Percentiles rank a stretch among this genome's conserved stretches.
These are phyloP conservation scores for Apotomis turbidana DNA, from an alignment of 2,888 invertebrate genomes.

Conservation along the genomic window DNA sequence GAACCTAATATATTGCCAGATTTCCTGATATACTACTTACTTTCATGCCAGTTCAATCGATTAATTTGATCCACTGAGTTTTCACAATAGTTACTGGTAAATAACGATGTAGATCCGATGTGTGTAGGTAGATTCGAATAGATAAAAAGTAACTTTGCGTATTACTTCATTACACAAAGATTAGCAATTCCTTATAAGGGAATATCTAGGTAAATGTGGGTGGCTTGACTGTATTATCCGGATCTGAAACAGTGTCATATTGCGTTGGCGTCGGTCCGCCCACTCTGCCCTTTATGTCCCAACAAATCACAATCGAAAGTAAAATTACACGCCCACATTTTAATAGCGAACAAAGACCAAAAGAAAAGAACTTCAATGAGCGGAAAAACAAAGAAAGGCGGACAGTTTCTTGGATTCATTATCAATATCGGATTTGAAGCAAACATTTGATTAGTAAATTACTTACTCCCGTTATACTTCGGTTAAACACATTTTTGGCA, in stretches of 20 bases:
- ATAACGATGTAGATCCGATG: no score
- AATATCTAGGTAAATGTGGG: not conserved
- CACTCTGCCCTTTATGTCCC: constrained; percentile 28
- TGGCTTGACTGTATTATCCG: not conserved
- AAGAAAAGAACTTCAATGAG: constrained; percentile 11
- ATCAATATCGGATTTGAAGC: no score
- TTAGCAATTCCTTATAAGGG: not conserved
- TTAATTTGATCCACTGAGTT: no score
- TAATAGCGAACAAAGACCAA: constrained; percentile 13
- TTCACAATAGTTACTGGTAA: no score
- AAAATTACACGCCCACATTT: constrained; percentile 13
- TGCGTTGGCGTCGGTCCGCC: constrained; percentile 30
- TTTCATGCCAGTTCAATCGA: no score
- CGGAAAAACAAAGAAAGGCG: not conserved
- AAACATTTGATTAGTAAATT: no score
- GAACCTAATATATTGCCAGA: no score
- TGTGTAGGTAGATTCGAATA: no score
- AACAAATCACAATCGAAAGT: constrained; percentile 26
- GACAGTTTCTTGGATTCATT: not conserved
- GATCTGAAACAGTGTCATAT: constrained; percentile 8
- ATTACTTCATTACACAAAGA: not conserved
- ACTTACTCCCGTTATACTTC: no score
- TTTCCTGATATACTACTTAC: no score
- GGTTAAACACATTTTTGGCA: no score
- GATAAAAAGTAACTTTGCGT: not conserved